These are phyloP conservation scores for Leptinotarsa lineolata DNA, from an alignment of 1,140 invertebrate genomes.

Conservation along the genomic window DNA sequence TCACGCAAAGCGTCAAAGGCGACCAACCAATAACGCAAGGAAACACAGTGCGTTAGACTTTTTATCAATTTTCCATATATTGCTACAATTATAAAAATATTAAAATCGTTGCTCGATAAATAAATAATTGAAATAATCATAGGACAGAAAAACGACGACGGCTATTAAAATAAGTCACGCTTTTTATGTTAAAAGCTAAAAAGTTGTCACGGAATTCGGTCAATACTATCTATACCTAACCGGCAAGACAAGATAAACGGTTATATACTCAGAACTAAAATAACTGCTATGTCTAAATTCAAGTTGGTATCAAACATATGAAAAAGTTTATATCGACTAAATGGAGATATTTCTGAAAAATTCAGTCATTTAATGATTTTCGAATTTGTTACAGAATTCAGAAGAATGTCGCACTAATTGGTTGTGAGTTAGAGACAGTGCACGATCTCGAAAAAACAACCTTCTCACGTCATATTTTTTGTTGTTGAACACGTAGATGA, in stretches of 20 bases:
- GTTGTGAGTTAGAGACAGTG: too few species aligned
- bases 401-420: too few species aligned
- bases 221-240: neutral
- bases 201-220: neutral
- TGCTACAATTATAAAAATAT: slow-evolving; percentile 3
- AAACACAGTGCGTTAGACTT: neutral
- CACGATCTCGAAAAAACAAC: too few species aligned
- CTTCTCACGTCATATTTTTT: too few species aligned
- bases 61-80: neutral
- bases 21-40: neutral
- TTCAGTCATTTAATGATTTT: too few species aligned
- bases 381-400: too few species aligned
- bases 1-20: neutral
- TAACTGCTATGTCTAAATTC: too few species aligned
- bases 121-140: neutral
- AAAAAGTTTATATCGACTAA: too few species aligned
- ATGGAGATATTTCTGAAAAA: too few species aligned
- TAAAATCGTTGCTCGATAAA: neutral
- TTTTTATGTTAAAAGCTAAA: slow-evolving; percentile 4
- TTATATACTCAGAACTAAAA: too few species aligned
- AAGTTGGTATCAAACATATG: too few species aligned
- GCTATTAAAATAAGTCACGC: neutral
- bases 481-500: too few species aligned
- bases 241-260: neutral
- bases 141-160: neutral